A percentile compares a stretch with the other conserved stretches of the same genome.
Conservation (phyloP, 2,113 vertebrate species). For the Todiramphus chloris region DNA sequence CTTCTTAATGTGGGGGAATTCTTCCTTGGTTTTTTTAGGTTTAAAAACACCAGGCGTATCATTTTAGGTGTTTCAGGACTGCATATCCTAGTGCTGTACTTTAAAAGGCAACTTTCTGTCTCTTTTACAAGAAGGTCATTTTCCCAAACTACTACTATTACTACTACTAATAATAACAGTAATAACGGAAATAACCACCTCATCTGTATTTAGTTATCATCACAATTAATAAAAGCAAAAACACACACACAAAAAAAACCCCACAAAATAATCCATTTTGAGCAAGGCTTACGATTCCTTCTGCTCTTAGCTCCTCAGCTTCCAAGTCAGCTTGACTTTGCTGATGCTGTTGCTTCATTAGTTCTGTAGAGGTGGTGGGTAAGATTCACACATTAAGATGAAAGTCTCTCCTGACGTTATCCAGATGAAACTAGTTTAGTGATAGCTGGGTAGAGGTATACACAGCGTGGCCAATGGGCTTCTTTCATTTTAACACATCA, state of each 20-base stretch:
- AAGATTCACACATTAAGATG: not conserved
- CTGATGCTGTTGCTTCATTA: not conserved
- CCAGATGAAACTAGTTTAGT: not conserved
- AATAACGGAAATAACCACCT: not conserved
- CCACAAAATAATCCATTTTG: not conserved
- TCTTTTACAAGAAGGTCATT: not conserved
- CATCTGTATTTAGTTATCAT: not conserved
- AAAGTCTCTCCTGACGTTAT: not conserved
- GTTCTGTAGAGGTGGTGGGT: not conserved
- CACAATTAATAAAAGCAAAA: not conserved
- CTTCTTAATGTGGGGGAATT: not conserved
- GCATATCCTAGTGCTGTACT: not conserved
- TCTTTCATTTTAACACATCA: not conserved
- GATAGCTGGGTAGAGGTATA: not conserved
- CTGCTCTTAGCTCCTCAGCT: not conserved
- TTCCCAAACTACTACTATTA: not conserved
- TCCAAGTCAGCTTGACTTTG: not conserved
- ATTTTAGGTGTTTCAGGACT: not conserved
- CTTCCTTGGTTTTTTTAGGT: not conserved
- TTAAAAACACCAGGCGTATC: not conserved
- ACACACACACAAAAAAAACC: not conserved
- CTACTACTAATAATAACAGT: too few relatives aligned
- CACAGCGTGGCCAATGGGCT: not conserved
- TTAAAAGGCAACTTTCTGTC: not conserved
- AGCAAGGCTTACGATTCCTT: not conserved